Conservation (phyloP, 2,113 vertebrate genomes). For the Podarcis cretensis region DNA sequence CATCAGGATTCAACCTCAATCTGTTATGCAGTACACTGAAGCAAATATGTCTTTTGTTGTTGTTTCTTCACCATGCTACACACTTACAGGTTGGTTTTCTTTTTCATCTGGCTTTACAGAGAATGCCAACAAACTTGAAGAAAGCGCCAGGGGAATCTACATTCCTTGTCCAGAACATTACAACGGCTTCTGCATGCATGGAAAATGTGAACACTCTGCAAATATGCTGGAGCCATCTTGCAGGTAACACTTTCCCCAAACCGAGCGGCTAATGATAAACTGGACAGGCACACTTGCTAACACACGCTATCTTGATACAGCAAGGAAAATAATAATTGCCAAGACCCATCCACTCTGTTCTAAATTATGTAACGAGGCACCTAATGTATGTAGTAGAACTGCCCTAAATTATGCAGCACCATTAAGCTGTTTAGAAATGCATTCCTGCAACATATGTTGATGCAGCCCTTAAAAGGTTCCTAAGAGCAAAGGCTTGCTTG, state of each 20-base stretch:
- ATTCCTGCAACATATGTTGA: slow-evolving; percentile 10
- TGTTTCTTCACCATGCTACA: background rate
- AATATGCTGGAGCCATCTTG: slow-evolving; percentile 92
- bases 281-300: background rate
- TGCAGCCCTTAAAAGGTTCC: slow-evolving; percentile 25
- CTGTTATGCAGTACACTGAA: background rate
- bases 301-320: background rate
- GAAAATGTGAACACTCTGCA: slow-evolving; percentile 94
- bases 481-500: rapidly evolving
- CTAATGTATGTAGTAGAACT: background rate
- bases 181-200: slow-evolving; percentile 96
- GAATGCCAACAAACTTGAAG: slow-evolving; percentile 88
- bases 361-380: slow-evolving; percentile 42
- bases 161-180: slow-evolving; percentile 95
- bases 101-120: slow-evolving; percentile 77
- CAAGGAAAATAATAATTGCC: slow-evolving; percentile 11
- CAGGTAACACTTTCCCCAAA: slow-evolving; percentile 82
- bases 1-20: too few species aligned
- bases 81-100: slow-evolving; percentile 40
- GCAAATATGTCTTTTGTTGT: slow-evolving; percentile 24
- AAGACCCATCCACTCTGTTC: slow-evolving; percentile 13
- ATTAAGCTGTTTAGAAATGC: slow-evolving; percentile 40
- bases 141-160: slow-evolving; percentile 87
- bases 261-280: slow-evolving; percentile 1
- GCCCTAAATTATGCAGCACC: slow-evolving; percentile 39